Percentiles rank a stretch among this genome's conserved stretches.
Evolutionary conservation across 2,113 vertebrate genomes (phyloP).

Genomic region (Zosterops japonicus): DNA sequence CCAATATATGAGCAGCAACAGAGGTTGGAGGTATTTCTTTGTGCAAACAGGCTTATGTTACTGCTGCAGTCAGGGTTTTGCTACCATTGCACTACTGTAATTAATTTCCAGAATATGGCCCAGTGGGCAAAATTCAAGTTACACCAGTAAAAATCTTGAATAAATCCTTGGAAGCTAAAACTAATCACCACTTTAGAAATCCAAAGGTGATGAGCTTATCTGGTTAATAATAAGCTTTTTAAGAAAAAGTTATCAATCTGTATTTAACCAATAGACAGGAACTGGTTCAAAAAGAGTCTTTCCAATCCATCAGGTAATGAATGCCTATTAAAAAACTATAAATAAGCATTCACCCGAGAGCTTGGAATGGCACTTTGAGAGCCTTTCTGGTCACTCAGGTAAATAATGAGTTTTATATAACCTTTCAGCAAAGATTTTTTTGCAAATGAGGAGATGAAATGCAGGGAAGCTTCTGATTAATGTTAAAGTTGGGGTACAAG

Average conservation of each 20-base stretch:
- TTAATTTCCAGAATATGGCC: slow-evolving; percentile 13
- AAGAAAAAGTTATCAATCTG: slow-evolving; percentile 40
- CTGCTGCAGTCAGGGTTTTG: neutral
- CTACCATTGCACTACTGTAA: neutral
- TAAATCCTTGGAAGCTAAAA: slow-evolving; percentile 42
- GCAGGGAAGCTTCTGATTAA: slow-evolving; percentile 55
- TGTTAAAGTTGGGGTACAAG: slow-evolving; percentile 39
- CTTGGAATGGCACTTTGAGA: slow-evolving; percentile 56
- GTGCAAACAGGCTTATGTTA: neutral
- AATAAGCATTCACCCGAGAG: slow-evolving; percentile 66
- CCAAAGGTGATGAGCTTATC: slow-evolving; percentile 16
- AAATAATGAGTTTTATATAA: slow-evolving; percentile 69
- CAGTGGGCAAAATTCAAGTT: slow-evolving; percentile 13
- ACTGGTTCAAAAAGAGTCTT: slow-evolving; percentile 19
- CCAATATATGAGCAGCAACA: neutral
- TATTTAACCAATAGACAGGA: slow-evolving; percentile 28
- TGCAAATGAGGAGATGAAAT: slow-evolving; percentile 51
- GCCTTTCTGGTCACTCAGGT: slow-evolving; percentile 66
- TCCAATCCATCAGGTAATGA: slow-evolving; percentile 61
- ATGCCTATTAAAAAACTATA: slow-evolving; percentile 64
- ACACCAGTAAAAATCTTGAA: neutral
- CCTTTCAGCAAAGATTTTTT: slow-evolving; percentile 61
- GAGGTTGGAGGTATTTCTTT: neutral
- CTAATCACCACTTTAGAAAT: slow-evolving; percentile 34
- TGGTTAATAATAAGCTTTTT: slow-evolving; percentile 27